Evolutionary conservation across 1,140 invertebrate species (phyloP).

Genomic region (Scaptomyza montana): DNA sequence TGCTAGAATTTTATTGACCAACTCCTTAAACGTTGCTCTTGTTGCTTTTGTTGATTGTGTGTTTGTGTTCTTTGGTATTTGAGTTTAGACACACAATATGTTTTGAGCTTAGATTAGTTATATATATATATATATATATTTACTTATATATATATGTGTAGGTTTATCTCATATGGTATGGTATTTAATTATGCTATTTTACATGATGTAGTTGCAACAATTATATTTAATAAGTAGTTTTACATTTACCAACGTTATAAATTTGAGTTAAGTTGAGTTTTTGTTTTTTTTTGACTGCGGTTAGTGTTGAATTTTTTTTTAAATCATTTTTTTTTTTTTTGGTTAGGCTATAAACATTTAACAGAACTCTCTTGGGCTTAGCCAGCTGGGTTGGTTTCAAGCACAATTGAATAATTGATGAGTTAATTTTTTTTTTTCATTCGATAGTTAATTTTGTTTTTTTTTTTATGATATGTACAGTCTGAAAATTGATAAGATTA

Average conservation of each 20-base stretch:
- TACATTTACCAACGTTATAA: conserved; percentile 24
- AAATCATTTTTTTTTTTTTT: conserved; percentile 1
- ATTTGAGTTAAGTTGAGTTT: neutral
- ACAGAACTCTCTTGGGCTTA: conserved; percentile 23
- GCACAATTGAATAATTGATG: conserved; percentile 32
- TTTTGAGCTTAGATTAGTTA: conserved; percentile 33
- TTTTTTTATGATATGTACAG: conserved; percentile 64
- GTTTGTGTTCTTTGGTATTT: conserved; percentile 21
- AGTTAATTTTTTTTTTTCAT: neutral
- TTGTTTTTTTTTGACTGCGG: conserved; percentile 1
- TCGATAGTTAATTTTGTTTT: neutral
- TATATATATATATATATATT: conserved; percentile 8
- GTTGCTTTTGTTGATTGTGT: neutral
- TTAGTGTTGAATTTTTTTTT: conserved; percentile 1
- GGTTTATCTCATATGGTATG: conserved; percentile 31
- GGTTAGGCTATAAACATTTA: conserved; percentile 7
- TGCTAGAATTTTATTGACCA: conserved; percentile 5
- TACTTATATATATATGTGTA: conserved; percentile 10
- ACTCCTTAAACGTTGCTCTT: neutral
- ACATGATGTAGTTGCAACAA: conserved; percentile 50
- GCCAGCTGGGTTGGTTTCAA: conserved; percentile 10
- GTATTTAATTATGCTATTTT: conserved; percentile 43
- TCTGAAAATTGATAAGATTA: conserved; percentile 33
- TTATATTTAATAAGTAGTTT: conserved; percentile 28
- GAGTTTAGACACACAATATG: conserved; percentile 31